These are phyloP conservation scores for Epizoanthus stellaris DNA, from an alignment of 92 coral and sea anemone genomes.

Conservation along the genomic window DNA sequence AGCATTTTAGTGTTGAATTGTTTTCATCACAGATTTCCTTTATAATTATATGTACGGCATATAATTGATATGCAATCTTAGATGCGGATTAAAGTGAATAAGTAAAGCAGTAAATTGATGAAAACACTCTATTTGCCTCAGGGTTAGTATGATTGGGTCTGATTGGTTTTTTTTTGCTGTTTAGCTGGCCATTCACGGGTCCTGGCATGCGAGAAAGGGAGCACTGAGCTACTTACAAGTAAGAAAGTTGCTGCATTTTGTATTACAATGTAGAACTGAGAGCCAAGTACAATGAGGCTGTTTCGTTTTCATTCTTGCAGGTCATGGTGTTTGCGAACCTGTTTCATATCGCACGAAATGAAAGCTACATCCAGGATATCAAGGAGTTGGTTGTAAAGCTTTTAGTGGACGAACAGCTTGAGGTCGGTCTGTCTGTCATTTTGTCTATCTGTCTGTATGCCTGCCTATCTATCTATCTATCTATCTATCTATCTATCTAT, in stretches of 20 bases:
- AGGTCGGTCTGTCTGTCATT: conserved; percentile 53
- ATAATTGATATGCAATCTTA: no score
- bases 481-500: conserved; percentile 17
- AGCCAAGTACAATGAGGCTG: background rate
- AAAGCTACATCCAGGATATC: conserved; percentile 71
- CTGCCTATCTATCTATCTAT: background rate
- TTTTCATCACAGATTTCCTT: no score
- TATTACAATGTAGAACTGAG: background rate
- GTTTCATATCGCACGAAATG: conserved; percentile 75
- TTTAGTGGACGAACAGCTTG: conserved; percentile 88
- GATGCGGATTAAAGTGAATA: background rate
- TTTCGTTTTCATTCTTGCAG: conserved; percentile 34
- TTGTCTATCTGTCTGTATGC: background rate
- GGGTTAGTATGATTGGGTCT: background rate
- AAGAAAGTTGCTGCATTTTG: background rate
- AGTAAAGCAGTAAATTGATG: no score
- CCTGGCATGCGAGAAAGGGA: conserved; percentile 94
- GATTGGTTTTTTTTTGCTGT: conserved; percentile 1
- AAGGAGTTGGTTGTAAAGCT: conserved; percentile 80
- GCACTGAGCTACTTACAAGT: conserved; percentile 89
- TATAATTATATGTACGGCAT: no score
- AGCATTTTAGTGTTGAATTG: no score
- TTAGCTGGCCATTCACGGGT: conserved; percentile 77
- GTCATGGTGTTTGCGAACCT: conserved; percentile 92
- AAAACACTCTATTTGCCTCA: no score